Conservation (phyloP, 2,113 vertebrate genomes). For the Spheniscus mendiculus region DNA sequence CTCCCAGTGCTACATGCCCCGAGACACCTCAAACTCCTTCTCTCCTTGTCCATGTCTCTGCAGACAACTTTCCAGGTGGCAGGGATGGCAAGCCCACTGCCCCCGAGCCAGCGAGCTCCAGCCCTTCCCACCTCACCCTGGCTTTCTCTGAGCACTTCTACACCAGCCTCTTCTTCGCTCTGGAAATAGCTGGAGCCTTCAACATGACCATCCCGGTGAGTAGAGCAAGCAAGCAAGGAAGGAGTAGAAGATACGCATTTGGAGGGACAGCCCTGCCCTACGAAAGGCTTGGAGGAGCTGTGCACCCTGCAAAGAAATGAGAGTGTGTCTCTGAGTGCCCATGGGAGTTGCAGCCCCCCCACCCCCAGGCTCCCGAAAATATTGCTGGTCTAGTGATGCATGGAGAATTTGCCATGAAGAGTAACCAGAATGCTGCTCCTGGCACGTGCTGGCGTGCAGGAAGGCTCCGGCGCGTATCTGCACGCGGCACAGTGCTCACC, state of each 20-base stretch:
- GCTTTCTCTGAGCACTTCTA: constrained; percentile 36
- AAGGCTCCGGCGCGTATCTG: fast-evolving
- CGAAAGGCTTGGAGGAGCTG: background rate
- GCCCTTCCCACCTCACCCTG: constrained; percentile 34
- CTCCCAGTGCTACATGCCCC: fast-evolving
- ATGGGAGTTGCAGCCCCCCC: fast-evolving
- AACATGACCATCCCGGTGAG: constrained; percentile 47
- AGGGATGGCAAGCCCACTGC: background rate
- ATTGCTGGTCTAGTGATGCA: background rate
- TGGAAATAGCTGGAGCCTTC: constrained; percentile 35
- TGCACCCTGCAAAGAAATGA: fast-evolving
- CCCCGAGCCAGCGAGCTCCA: background rate
- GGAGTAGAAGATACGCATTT: fast-evolving
- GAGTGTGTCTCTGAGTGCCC: fast-evolving
- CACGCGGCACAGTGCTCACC: fast-evolving
- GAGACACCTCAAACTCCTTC: background rate
- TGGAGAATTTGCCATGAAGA: background rate
- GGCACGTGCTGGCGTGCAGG: fast-evolving
- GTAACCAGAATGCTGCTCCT: background rate
- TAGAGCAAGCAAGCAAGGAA: background rate
- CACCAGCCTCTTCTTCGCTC: constrained; percentile 21
- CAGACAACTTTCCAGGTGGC: constrained; percentile 38
- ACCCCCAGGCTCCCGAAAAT: fast-evolving
- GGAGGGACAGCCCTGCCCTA: background rate
- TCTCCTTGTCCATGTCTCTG: background rate